Conservation (phyloP, 2,888 invertebrate species). For the Norana najaformis region DNA sequence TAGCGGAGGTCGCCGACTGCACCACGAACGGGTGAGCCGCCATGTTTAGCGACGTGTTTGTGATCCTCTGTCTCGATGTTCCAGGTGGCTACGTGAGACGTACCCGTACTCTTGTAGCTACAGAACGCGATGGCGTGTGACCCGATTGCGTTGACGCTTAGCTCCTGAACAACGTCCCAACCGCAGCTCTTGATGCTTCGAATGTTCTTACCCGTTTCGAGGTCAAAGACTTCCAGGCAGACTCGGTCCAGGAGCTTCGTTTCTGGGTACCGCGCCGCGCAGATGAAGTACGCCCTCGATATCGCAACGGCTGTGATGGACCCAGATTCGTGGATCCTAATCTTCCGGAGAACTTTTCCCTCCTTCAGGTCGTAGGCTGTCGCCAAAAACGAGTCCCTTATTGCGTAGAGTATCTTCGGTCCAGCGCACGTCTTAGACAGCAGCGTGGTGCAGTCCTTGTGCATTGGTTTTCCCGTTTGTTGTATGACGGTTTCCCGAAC, state of each 20-base stretch:
- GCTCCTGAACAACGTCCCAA: slow-evolving; percentile 50
- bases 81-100: slow-evolving; percentile 58
- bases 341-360: slow-evolving; percentile 51
- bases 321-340: slow-evolving; percentile 50
- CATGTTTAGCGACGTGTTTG: slow-evolving; percentile 59
- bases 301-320: slow-evolving; percentile 54
- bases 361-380: slow-evolving; percentile 52
- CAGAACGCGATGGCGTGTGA: slow-evolving; percentile 57
- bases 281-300: slow-evolving; percentile 55
- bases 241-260: slow-evolving; percentile 55
- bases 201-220: slow-evolving; percentile 52
- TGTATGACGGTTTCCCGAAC: slow-evolving; percentile 24
- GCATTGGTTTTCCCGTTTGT: slow-evolving; percentile 42
- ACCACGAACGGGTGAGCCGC: slow-evolving; percentile 51
- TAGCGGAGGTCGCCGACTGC: slow-evolving; percentile 56
- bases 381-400: slow-evolving; percentile 52
- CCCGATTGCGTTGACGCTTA: slow-evolving; percentile 53
- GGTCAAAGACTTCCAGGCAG: slow-evolving; percentile 56
- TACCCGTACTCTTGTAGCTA: slow-evolving; percentile 49
- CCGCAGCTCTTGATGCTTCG: slow-evolving; percentile 57
- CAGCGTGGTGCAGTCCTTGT: slow-evolving; percentile 38
- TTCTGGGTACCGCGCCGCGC: slow-evolving; percentile 55
- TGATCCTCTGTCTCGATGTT: slow-evolving; percentile 62
- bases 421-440: slow-evolving; percentile 50
- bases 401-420: slow-evolving; percentile 53